Evolutionary conservation across 2,888 invertebrate genomes (phyloP), one percentile per base, ranked within the genome.

Genomic region (Erebia aethiops): DNA sequence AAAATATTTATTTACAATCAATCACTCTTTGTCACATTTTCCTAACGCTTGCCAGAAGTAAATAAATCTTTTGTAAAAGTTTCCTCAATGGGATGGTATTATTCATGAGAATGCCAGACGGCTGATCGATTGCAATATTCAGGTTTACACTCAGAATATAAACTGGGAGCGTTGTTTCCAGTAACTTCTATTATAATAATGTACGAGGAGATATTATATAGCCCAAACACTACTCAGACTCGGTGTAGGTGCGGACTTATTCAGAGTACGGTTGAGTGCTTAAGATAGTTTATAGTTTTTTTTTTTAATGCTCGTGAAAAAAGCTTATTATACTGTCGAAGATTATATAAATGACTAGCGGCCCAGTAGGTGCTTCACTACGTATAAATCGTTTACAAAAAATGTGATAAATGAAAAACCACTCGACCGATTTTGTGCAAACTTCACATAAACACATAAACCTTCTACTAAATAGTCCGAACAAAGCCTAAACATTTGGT

Each of bases 1-100:
- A 88, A 62, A 57, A 58, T 67, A 89, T 90, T 88, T 88, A 87
- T 87, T 86, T 84, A 78, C 81, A 87, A 90, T 88, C 90, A 87
- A 92, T 91, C 91, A 91, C 91, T 92, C 91, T 90, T 88, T 86
- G 87, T 87, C 85, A 83, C 85, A 87, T 87, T 85, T 84, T 81
- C 82, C 83, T 84, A 84, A 83, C 83, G 83, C 80, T 83, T 80
- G 82, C 79, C 78, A 81, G 81, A 82, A 84, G 88, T 87, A 88
- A 88, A 91, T 90, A 91, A 91, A 92, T 91, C 88, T 90, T 91
- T 91, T 91, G 88, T 90, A 84, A 85, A 90, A 91, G 83, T 90
- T 90, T 87, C 85, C 88, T 87, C 79, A 84, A 83, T 83, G 83
- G 86, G 84, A 89, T 87, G 87, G 86, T 89, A 88, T 90, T 90